phyloP scores from a whole-genome alignment of 1,140 invertebrate genomes.

The Rhagoletis zephyria region DNA sequence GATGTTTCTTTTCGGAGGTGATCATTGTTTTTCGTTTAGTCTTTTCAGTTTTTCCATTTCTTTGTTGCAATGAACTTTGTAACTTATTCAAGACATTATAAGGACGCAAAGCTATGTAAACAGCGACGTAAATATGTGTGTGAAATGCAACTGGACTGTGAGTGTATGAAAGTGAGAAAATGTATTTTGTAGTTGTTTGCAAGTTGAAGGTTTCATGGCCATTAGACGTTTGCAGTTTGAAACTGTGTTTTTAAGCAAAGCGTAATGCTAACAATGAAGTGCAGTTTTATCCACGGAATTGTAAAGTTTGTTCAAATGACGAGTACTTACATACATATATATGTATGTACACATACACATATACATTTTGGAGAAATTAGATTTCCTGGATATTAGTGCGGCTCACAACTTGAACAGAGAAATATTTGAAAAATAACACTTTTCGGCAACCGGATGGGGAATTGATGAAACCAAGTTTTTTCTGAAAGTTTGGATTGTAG shows the following conservation, averaged over 20 bases:
- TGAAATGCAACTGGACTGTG: not conserved
- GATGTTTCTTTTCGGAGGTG: slow-evolving; percentile 9
- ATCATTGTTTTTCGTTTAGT: slow-evolving; percentile 48
- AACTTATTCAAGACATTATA: slow-evolving; percentile 23
- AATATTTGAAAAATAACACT: too few species aligned
- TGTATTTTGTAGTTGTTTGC: slow-evolving; percentile 1
- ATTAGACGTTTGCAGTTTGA: slow-evolving; percentile 14
- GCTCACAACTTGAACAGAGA: too few species aligned
- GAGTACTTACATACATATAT: not conserved
- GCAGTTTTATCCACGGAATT: slow-evolving; percentile 70
- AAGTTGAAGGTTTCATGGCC: not conserved
- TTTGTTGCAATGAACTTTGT: slow-evolving; percentile 35
- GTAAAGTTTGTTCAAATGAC: slow-evolving; percentile 59
- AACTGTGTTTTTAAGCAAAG: slow-evolving; percentile 47
- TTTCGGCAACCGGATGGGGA: too few species aligned
- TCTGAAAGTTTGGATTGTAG: too few species aligned
- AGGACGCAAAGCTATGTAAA: slow-evolving; percentile 12
- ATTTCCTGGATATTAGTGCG: too few species aligned
- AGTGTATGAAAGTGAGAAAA: not conserved
- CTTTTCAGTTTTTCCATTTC: slow-evolving; percentile 15
- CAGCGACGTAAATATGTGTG: not conserved
- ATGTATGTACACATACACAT: too few species aligned
- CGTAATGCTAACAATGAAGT: slow-evolving; percentile 71
- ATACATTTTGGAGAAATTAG: too few species aligned
- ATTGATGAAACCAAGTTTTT: too few species aligned